Evolutionary conservation across 2,113 vertebrate species (phyloP), one percentile per base, ranked within the genome.

Genomic region (Pomatorhinus ruficollis): DNA sequence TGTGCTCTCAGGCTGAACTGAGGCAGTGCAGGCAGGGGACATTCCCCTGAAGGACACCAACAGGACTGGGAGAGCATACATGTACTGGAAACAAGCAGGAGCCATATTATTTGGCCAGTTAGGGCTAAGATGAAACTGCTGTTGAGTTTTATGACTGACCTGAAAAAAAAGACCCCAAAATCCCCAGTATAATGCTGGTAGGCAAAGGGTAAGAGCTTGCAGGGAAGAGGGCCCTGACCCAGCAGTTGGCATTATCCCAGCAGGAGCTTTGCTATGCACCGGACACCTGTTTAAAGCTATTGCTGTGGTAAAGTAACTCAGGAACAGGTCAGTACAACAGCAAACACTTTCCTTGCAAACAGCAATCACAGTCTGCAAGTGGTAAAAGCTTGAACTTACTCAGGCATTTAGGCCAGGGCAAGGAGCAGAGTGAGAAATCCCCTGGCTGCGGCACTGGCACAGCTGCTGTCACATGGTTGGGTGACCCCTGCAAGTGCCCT

Each of bases 391-490:
- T 83, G 53, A 90, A 66, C 11, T 3, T 30, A 23, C 52, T 42
- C 12, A 5, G 40, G 50, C 39, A 49, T 90, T 64, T 64, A 56
- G 37, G 21, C 30, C 64, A 78, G 35, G 53, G 35, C 42, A 66
- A 49, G 28, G n/a, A 70, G 14, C 9, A 24, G 27, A 22, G n/a
- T 14, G 27, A 86, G 61, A 83, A 79, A 40, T 39, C 20, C 12
- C 17, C 27, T 12, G 14, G 15, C n/a, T 6, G 2, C 0, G 0
- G 54, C 66, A 59, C 3, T 40, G 33, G 69, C 60, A 39, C 45
- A 81, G 89, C 33, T 74, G 49, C 39, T 81, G 69, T 37, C 57
- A 56, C 5, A 18, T 3, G 6, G 65, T 25, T 72, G 47, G 53
- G 35, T 45, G 78, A 65, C 28, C 40, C n/a, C 50, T 69, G 31